Percentiles rank a stretch among this genome's conserved stretches.
These are phyloP conservation scores for Calliopum simillimum DNA, from an alignment of 2,888 invertebrate genomes.

Conservation along the genomic window DNA sequence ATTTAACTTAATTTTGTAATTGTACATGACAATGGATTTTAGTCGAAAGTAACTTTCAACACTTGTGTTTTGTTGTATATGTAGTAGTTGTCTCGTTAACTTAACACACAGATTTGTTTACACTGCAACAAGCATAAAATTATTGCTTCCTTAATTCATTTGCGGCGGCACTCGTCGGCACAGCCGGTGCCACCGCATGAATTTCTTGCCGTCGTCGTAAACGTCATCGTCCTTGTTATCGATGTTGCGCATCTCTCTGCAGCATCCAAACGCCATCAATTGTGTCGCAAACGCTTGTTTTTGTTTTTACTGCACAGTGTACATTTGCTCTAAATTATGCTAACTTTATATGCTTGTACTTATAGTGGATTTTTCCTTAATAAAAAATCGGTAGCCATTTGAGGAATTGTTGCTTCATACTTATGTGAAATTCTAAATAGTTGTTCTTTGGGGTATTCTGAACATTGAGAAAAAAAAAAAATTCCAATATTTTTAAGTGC, in stretches of 20 bases:
- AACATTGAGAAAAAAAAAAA: no score
- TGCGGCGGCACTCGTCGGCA: slow-evolving; percentile 13
- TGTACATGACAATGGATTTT: no score
- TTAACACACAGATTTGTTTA: slow-evolving; percentile 29
- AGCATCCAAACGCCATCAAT: neutral
- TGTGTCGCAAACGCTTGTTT: neutral
- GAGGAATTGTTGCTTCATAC: no score
- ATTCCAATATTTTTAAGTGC: no score
- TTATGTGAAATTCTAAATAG: no score
- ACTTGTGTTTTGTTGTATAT: neutral
- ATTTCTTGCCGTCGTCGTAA: slow-evolving; percentile 1
- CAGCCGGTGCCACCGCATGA: slow-evolving; percentile 16
- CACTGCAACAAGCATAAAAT: slow-evolving; percentile 27
- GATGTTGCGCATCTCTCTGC: neutral
- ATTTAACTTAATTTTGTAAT: no score
- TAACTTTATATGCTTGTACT: no score
- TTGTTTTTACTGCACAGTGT: neutral
- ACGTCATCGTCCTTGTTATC: neutral
- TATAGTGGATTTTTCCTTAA: no score
- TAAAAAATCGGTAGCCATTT: no score
- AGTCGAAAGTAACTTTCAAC: neutral
- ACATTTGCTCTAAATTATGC: no score
- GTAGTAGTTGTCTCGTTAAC: slow-evolving; percentile 24
- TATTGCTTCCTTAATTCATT: slow-evolving; percentile 37
- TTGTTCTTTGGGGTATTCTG: no score